phyloP scores from a whole-genome alignment of 2,797 vertebrate genomes.

The Bryconaethiops microstoma region DNA sequence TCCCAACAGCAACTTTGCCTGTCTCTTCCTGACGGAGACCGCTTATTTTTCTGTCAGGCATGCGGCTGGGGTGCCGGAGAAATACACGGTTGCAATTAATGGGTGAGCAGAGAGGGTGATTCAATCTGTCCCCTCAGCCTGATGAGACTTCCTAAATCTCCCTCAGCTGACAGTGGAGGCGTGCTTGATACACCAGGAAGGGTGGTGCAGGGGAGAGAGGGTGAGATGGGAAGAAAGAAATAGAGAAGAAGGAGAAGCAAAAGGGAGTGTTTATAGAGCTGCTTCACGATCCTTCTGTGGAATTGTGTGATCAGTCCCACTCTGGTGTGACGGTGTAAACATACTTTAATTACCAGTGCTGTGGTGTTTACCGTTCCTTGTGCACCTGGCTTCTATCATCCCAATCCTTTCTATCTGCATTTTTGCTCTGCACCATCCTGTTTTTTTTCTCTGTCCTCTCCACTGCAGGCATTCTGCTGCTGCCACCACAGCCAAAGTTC shows the following conservation, averaged over 20 bases:
- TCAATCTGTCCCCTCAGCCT: constrained; percentile 54
- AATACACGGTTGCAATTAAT: constrained; percentile 70
- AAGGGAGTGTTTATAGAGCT: constrained; percentile 70
- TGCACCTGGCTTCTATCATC: constrained; percentile 67
- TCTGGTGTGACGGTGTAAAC: constrained; percentile 71
- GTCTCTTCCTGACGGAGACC: constrained; percentile 49
- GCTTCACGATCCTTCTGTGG: constrained; percentile 61
- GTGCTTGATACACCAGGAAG: constrained; percentile 30
- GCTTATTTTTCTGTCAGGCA: constrained; percentile 69
- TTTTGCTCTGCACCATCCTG: constrained; percentile 10
- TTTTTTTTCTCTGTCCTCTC: not conserved
- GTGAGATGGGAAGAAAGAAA: constrained; percentile 40
- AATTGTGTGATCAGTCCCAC: constrained; percentile 66
- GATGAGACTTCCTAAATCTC: constrained; percentile 55
- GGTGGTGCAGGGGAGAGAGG: constrained; percentile 48
- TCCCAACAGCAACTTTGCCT: not conserved
- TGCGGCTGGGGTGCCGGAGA: constrained; percentile 57
- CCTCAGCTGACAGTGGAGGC: constrained; percentile 45
- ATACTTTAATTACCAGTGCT: constrained; percentile 73
- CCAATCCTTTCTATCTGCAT: constrained; percentile 54
- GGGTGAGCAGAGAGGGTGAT: constrained; percentile 58
- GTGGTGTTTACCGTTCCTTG: constrained; percentile 70
- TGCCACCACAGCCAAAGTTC: not conserved
- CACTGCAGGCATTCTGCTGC: not conserved
- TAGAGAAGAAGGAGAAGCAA: constrained; percentile 45